phyloP scores from a whole-genome alignment of 2,797 vertebrate genomes.

The Karalla daura region DNA sequence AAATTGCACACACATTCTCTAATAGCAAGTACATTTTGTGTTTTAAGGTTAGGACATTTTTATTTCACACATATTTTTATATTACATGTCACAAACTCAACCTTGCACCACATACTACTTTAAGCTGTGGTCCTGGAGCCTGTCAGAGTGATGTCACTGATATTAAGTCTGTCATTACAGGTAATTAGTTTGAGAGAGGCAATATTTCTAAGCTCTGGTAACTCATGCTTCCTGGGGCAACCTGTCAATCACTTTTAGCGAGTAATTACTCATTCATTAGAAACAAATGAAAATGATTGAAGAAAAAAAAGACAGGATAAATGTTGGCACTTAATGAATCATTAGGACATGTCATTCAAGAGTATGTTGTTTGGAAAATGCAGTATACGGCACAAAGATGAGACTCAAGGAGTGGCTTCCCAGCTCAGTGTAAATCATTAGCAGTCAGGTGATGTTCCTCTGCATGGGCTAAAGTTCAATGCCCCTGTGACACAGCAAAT shows the following conservation, averaged over 20 bases:
- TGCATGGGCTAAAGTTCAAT: constrained; percentile 55
- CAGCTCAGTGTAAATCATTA: constrained; percentile 65
- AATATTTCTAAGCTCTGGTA: constrained; percentile 38
- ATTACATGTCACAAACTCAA: neutral
- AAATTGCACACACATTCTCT: too few species aligned
- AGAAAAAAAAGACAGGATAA: constrained; percentile 33
- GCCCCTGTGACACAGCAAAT: constrained; percentile 27
- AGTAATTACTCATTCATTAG: constrained; percentile 67
- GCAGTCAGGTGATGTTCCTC: neutral
- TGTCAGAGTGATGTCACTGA: constrained; percentile 23
- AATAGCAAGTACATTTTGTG: too few species aligned
- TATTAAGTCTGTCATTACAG: constrained; percentile 37
- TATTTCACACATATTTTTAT: too few species aligned
- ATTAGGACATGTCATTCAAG: constrained; percentile 58
- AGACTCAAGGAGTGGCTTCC: neutral
- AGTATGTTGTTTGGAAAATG: neutral
- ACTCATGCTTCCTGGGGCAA: constrained; percentile 19
- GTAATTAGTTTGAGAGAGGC: constrained; percentile 51
- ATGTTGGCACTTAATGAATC: constrained; percentile 30
- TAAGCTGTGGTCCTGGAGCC: constrained; percentile 8
- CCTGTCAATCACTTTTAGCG: constrained; percentile 62
- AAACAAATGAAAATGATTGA: constrained; percentile 56
- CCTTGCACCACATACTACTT: neutral
- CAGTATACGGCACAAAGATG: neutral
- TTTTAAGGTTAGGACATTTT: too few species aligned